Evolutionary conservation across 2,888 invertebrate genomes (phyloP), one percentile per base, ranked within the genome.

Genomic region (Ellobium chinense): DNA sequence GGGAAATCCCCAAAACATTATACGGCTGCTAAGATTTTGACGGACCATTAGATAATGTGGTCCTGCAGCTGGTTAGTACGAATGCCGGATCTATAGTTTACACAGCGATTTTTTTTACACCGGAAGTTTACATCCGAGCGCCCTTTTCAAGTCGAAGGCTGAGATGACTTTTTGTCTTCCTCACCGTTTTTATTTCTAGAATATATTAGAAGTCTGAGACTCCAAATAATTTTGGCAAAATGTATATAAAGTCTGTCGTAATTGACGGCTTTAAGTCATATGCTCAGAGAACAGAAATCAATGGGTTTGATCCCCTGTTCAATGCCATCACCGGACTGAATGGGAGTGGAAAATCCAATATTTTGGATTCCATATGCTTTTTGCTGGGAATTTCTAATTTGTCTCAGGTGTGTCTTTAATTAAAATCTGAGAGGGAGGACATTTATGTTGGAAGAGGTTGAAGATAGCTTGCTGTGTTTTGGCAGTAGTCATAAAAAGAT

Each of bases 241-340:
- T 99, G 99, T 95, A 96, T 92, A 96, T 99, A 69, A 99, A 98
- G 93, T 96, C 96, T 1, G 96, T 99, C 88, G 95, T 97, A 54
- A 94, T 99, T 70, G 99, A 99, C 91, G 99, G 99, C 66, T 99
- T 99, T 92, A 99, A 99, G 93, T 99, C 99, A 0, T 99, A 99
- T 90, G 98, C 98, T 0, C 96, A 96, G 87, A 94, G 97, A 86
- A 97, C 98, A 0, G 97, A 97, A 94, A 95, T 99, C 73, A 95
- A 95, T 84, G 97, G 96, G 1, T 99, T 99, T 92, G 99, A 99
- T 94, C 95, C 95, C 0, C 95, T 97, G 93, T 99, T 99, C 92
- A 99, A 99, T 90, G 99, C 99, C 3, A 99, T 99, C 77, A 99
- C 99, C 21, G 99, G 99, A 0, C 94, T 99, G 68, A 99, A 99